Percentiles rank a stretch among this genome's conserved stretches.
These are phyloP conservation scores for Xanthorhoe designata DNA, from an alignment of 2,888 invertebrate genomes.

Conservation along the genomic window DNA sequence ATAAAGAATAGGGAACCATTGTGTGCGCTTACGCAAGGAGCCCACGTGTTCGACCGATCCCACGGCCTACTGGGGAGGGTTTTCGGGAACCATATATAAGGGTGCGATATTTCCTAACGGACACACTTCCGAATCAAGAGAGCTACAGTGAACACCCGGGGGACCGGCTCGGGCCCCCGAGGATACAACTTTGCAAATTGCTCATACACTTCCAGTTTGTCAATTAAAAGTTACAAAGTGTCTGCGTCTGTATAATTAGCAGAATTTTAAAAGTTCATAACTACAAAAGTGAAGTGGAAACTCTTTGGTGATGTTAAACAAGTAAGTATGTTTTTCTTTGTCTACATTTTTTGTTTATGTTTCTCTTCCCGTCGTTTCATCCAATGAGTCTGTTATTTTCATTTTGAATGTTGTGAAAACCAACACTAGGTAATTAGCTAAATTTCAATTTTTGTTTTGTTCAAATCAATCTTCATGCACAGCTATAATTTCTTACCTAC, in stretches of 20 bases:
- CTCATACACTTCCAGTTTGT: conserved; percentile 52
- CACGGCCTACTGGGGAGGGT: conserved; percentile 73
- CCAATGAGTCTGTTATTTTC: too few relatives aligned
- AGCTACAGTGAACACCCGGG: conserved; percentile 67
- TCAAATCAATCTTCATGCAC: background rate
- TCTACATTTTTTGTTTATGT: conserved; percentile 1
- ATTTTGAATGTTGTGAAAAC: background rate
- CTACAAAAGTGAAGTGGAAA: conserved; percentile 33
- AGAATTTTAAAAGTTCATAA: conserved; percentile 38
- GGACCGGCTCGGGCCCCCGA: conserved; percentile 67
- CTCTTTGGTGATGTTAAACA: conserved; percentile 47
- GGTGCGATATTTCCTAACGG: conserved; percentile 51
- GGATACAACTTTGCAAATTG: conserved; percentile 46
- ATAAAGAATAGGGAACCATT: conserved; percentile 77
- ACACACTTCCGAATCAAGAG: conserved; percentile 69
- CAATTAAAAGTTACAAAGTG: conserved; percentile 59
- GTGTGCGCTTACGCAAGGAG: conserved; percentile 79
- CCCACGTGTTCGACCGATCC: conserved; percentile 78
- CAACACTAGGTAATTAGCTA: background rate
- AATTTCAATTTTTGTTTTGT: background rate
- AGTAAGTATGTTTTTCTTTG: conserved; percentile 47
- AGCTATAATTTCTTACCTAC: too few relatives aligned
- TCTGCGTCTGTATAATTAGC: conserved; percentile 61
- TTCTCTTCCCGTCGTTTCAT: background rate
- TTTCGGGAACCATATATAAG: conserved; percentile 72